Conservation (phyloP, 2,113 vertebrate genomes). For the Oceanodroma tethys region DNA sequence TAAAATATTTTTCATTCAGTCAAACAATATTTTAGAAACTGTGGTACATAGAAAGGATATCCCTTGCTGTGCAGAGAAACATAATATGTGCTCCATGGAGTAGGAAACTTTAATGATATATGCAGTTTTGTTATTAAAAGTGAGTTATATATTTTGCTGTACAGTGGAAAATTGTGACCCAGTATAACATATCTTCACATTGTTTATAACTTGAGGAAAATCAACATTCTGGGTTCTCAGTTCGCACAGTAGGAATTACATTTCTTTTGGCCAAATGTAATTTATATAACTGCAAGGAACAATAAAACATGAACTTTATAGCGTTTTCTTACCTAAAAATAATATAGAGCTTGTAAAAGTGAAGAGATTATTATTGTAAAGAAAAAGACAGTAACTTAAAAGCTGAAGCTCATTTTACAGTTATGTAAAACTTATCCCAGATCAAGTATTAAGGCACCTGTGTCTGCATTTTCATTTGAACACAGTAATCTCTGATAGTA, state of each 20-base stretch:
- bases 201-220: conserved; percentile 85
- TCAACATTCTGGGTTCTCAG: conserved; percentile 81
- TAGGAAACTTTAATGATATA: conserved; percentile 81
- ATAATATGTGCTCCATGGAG: conserved; percentile 69
- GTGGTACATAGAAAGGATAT: conserved; percentile 75
- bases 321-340: conserved; percentile 86
- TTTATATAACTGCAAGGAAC: conserved; percentile 85
- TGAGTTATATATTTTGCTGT: conserved; percentile 83
- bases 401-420: conserved; percentile 73
- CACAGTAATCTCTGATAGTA: not conserved
- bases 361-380: conserved; percentile 82
- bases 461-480: conserved; percentile 41
- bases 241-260: conserved; percentile 85
- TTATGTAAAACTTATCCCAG: conserved; percentile 57
- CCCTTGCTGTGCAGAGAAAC: conserved; percentile 78
- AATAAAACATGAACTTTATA: conserved; percentile 85
- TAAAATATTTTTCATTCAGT: conserved; percentile 76
- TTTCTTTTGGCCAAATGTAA: conserved; percentile 85
- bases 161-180: conserved; percentile 82
- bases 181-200: conserved; percentile 81
- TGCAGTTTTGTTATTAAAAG: conserved; percentile 81
- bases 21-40: conserved; percentile 78
- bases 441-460: conserved; percentile 72
- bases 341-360: conserved; percentile 84
- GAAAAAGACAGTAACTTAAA: conserved; percentile 80